Conservation (phyloP, 2,113 vertebrate species). For the Ranitomeya imitator region DNA sequence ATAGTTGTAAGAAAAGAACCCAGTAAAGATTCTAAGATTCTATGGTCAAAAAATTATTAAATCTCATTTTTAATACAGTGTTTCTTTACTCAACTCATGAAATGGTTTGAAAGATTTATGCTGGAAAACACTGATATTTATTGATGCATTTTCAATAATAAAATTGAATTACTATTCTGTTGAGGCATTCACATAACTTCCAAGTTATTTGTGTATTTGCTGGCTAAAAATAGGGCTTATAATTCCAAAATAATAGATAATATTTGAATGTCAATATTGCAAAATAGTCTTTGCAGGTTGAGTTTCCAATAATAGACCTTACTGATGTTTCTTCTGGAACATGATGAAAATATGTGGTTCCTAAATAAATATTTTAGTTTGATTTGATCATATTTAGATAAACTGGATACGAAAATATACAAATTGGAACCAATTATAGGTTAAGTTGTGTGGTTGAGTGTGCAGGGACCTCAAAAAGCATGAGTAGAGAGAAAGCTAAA, state of each 20-base stretch:
- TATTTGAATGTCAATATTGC: conserved; percentile 7
- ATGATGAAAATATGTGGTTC: not conserved
- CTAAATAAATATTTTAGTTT: not conserved
- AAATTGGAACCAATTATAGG: not conserved
- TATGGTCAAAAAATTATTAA: conserved; percentile 42
- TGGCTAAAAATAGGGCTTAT: not conserved
- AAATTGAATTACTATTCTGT: conserved; percentile 23
- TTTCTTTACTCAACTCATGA: conserved; percentile 36
- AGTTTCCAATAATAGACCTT: not conserved
- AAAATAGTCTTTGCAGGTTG: not conserved
- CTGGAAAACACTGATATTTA: conserved; percentile 49
- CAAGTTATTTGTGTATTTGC: not conserved
- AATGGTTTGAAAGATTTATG: conserved; percentile 43
- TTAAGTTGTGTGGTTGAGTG: not conserved
- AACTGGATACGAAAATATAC: not conserved
- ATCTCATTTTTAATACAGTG: conserved; percentile 30
- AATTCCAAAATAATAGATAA: not conserved
- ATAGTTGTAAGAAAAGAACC: conserved; percentile 49
- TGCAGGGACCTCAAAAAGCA: not conserved
- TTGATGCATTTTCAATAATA: conserved; percentile 48
- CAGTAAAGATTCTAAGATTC: conserved; percentile 21
- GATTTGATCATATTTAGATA: not conserved
- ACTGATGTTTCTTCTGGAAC: not conserved
- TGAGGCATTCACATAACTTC: not conserved
- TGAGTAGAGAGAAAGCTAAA: not conserved